These are phyloP conservation scores for Cremastinae sp. DNA, from an alignment of 2,888 invertebrate genomes.

Conservation along the genomic window DNA sequence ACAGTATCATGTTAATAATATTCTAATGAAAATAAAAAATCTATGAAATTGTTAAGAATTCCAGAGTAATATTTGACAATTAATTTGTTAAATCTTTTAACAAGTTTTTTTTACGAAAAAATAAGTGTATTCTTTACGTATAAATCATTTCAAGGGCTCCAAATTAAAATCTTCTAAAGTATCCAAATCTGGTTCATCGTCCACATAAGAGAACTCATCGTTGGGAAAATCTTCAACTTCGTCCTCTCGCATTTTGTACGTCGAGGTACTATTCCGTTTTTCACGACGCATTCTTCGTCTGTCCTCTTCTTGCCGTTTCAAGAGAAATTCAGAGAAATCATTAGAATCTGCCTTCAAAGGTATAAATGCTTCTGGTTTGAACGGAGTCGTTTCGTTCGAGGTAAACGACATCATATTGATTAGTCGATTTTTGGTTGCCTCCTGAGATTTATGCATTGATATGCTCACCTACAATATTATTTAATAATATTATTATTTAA, in stretches of 20 bases:
- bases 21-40: constrained; percentile 8
- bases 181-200: constrained; percentile 56
- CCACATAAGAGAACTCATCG: constrained; percentile 68
- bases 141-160: constrained; percentile 37
- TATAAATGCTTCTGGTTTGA: constrained; percentile 45
- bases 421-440: constrained; percentile 66
- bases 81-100: neutral
- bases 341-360: constrained; percentile 79
- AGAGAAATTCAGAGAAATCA: constrained; percentile 83
- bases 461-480: constrained; percentile 71
- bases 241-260: constrained; percentile 40
- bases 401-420: constrained; percentile 28
- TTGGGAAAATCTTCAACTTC: constrained; percentile 66
- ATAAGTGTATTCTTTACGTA: neutral
- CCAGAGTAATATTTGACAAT: neutral
- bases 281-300: constrained; percentile 62
- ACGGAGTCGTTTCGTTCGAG: neutral
- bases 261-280: constrained; percentile 68
- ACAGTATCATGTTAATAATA: constrained; percentile 44
- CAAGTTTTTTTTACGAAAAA: neutral
- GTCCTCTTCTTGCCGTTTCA: constrained; percentile 81
- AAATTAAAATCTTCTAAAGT: constrained; percentile 42
- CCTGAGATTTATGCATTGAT: constrained; percentile 74
- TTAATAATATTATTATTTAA: neutral
- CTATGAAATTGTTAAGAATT: neutral